phyloP scores from a whole-genome alignment of 2,888 invertebrate species.

The Caenorhabditis sp. region DNA sequence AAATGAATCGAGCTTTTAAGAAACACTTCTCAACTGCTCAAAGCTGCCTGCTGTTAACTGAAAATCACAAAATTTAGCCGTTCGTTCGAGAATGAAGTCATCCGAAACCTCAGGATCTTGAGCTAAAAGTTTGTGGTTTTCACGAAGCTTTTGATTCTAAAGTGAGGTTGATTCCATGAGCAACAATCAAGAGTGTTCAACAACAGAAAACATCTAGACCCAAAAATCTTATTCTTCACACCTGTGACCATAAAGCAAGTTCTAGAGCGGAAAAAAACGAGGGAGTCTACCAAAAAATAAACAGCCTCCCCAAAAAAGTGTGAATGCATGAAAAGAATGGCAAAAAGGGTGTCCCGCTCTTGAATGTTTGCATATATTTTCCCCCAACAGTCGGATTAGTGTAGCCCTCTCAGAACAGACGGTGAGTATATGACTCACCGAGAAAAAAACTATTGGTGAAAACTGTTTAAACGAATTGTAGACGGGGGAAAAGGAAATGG shows the following conservation, averaged over 20 bases:
- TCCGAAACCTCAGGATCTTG: too few species aligned
- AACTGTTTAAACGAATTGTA: background rate
- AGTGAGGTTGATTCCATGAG: too few species aligned
- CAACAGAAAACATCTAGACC: too few species aligned
- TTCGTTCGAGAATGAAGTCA: too few species aligned
- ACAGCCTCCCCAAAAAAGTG: slow-evolving; percentile 5
- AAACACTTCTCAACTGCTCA: too few species aligned
- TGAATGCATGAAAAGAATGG: slow-evolving; percentile 19
- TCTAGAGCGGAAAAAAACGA: slow-evolving; percentile 11
- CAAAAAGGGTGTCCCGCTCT: slow-evolving; percentile 15
- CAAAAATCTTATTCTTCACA: background rate
- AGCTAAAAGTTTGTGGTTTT: too few species aligned
- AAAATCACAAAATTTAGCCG: too few species aligned
- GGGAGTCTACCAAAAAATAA: slow-evolving; percentile 11
- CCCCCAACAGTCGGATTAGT: slow-evolving; percentile 43
- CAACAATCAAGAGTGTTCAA: too few species aligned
- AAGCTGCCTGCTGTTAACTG: too few species aligned
- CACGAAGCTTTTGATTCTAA: too few species aligned
- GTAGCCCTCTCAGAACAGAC: slow-evolving; percentile 16
- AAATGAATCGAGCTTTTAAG: too few species aligned
- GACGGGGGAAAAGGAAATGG: background rate
- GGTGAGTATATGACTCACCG: slow-evolving; percentile 24
- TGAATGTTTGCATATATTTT: slow-evolving; percentile 57
- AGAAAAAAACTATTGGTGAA: slow-evolving; percentile 12
- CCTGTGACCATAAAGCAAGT: slow-evolving; percentile 13